Evolutionary conservation across 2,113 vertebrate species (phyloP).

Genomic region (Peromyscus leucopus): DNA sequence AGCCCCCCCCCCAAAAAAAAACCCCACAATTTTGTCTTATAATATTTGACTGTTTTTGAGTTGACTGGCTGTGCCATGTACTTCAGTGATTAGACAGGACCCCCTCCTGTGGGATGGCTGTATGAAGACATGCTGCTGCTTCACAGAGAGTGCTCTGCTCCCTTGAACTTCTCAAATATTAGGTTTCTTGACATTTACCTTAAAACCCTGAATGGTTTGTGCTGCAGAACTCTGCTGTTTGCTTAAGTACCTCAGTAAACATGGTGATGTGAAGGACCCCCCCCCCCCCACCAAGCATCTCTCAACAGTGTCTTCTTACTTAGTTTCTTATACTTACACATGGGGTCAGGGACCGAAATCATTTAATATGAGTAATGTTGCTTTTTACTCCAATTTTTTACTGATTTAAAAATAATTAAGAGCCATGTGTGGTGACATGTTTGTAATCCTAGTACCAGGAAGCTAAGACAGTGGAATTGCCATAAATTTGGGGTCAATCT

Average conservation of each 20-base stretch:
- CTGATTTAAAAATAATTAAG: neutral
- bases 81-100: neutral
- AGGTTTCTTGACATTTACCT: slow-evolving; percentile 56
- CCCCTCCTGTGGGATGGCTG: neutral
- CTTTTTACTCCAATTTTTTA: slow-evolving; percentile 6
- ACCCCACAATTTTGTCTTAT: neutral
- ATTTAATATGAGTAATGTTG: slow-evolving; percentile 49
- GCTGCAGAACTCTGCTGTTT: neutral
- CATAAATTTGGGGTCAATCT: neutral
- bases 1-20: fast-evolving
- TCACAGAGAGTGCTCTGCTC: neutral
- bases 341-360: neutral
- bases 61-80: neutral
- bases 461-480: neutral
- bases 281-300: neutral
- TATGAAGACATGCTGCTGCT: neutral
- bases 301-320: neutral
- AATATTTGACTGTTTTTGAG: slow-evolving; percentile 49
- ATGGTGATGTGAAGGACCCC: neutral
- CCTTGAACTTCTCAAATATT: neutral
- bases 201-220: slow-evolving; percentile 41
- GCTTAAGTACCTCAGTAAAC: slow-evolving; percentile 32
- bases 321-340: neutral
- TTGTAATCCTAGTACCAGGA: neutral
- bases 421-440: neutral